Evolutionary conservation across 2,797 vertebrate genomes (phyloP).

Genomic region (Myiothlypis chrysogaster): DNA sequence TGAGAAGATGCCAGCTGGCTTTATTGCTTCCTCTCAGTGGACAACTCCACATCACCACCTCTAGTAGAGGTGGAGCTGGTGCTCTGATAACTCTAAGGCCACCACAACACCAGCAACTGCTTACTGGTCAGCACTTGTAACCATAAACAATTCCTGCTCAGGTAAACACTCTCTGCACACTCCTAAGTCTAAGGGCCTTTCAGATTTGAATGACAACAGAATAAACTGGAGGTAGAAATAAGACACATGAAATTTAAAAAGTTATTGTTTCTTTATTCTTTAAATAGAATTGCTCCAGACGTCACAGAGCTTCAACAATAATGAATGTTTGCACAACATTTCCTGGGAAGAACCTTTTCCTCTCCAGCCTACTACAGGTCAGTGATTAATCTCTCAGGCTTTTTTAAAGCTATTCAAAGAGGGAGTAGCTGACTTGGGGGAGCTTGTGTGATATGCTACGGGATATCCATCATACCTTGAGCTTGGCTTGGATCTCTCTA

Average conservation of each 20-base stretch:
- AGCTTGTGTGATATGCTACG: neutral
- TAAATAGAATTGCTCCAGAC: constrained; percentile 16
- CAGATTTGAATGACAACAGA: neutral
- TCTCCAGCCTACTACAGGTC: neutral
- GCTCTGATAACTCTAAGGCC: neutral
- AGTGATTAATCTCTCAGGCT: neutral
- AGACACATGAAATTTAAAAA: neutral
- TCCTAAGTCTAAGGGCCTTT: neutral
- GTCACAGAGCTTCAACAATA: constrained; percentile 16
- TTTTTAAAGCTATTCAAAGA: neutral
- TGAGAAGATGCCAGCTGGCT: neutral
- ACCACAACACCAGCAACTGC: neutral
- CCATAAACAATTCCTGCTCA: neutral
- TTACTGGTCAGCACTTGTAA: neutral
- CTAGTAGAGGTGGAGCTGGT: neutral
- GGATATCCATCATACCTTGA: constrained; percentile 84
- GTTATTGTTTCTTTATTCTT: constrained; percentile 22
- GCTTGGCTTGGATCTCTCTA: constrained; percentile 96
- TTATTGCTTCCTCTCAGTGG: neutral
- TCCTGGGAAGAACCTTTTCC: constrained; percentile 38
- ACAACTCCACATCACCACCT: neutral
- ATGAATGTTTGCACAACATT: neutral
- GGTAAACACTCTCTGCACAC: neutral
- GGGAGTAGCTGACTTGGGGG: neutral
- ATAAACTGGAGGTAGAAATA: neutral